These are phyloP conservation scores for Nannospalax galili DNA, from an alignment of 2,113 vertebrate species.

Conservation along the genomic window DNA sequence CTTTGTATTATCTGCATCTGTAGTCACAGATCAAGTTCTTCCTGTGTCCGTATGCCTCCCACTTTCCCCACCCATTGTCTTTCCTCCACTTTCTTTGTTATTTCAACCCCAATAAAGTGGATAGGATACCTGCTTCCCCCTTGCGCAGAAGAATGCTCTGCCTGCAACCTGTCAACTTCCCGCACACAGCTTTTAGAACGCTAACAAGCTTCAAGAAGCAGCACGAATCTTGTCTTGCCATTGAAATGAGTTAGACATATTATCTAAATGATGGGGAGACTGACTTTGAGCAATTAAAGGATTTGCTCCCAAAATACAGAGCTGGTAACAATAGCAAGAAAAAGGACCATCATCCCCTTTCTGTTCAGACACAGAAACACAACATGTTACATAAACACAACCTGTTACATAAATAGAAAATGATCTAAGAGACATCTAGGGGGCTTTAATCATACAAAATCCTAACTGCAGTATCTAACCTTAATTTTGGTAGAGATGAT, in stretches of 20 bases:
- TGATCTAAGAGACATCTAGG: background rate
- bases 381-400: too few species aligned
- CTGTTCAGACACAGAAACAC: background rate
- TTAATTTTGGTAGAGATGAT: constrained; percentile 24
- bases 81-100: background rate
- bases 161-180: background rate
- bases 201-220: background rate
- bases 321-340: background rate
- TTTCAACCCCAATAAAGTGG: background rate
- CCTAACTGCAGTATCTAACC: constrained; percentile 30
- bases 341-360: background rate
- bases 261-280: constrained; percentile 10
- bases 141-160: background rate
- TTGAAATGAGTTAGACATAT: background rate
- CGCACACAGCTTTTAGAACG: background rate
- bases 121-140: background rate
- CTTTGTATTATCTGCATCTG: background rate
- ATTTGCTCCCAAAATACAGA: background rate
- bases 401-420: background rate
- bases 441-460: background rate
- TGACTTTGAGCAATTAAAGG: background rate
- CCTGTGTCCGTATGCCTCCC: background rate
- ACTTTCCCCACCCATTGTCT: background rate
- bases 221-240: background rate
- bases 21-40: background rate